Percentiles rank a stretch among this genome's conserved stretches.
Conservation (phyloP, 2,888 invertebrate species). For the Argyresthia goedartella region DNA sequence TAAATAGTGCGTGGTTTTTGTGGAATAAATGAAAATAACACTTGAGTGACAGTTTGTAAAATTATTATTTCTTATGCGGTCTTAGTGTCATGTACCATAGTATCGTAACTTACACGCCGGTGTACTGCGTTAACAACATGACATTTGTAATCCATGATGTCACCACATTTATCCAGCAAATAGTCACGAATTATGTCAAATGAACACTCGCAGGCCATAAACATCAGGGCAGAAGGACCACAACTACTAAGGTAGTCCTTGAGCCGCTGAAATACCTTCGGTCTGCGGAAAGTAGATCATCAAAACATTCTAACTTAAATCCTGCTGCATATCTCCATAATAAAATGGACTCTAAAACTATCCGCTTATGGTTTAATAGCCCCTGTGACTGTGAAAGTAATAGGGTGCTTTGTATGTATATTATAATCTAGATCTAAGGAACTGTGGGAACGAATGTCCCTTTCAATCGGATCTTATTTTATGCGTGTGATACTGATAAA, state of each 20-base stretch:
- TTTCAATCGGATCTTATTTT: constrained; percentile 31
- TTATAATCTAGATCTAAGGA: constrained; percentile 27
- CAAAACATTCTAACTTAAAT: constrained; percentile 32
- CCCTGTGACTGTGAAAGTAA: not conserved
- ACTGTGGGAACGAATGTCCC: constrained; percentile 58
- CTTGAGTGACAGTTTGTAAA: no score
- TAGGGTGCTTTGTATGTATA: constrained; percentile 14
- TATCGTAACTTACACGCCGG: no score
- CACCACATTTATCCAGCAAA: no score
- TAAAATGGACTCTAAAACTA: not conserved
- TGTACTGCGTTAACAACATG: no score
- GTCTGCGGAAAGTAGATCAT: constrained; percentile 45
- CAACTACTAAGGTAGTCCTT: not conserved
- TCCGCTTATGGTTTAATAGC: constrained; percentile 12
- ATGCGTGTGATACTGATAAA: not conserved
- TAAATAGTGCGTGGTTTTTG: no score
- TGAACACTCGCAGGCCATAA: not conserved
- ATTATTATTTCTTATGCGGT: no score
- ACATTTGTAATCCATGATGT: no score
- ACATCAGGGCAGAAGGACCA: not conserved
- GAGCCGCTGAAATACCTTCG: constrained; percentile 5
- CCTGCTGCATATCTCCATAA: constrained; percentile 12
- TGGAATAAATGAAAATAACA: no score
- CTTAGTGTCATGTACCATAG: no score
- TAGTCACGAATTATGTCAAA: no score